Evolutionary conservation across 2,888 invertebrate genomes (phyloP), one percentile per base, ranked within the genome.

Genomic region (Lamellibrachia satsuma): DNA sequence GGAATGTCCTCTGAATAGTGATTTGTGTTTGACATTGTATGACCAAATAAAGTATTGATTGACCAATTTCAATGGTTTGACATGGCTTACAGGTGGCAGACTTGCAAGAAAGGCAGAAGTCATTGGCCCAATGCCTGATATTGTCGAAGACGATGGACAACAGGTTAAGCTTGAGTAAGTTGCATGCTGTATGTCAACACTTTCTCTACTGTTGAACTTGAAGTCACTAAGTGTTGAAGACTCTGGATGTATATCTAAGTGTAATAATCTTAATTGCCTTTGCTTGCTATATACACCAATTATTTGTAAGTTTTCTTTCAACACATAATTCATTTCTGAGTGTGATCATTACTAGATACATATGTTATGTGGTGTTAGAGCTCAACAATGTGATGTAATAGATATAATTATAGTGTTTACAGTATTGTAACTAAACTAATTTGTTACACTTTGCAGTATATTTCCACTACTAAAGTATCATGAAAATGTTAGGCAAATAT

Each of bases 81-180:
- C 52, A 6, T 91, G n/a, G 11, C 11, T 91, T 52, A 4, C 11
- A 91, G 91, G 52, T 91, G 92, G 90, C 52, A 90, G 90, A 57
- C 39, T 22, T 27, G n/a, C 94, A 11, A 94, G 94, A 15, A 94
- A 94, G 51, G 93, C 92, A 51, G 95, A 94, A 51, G 94, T 94
- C 60, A 90, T 93, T 92, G 94, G 94, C 39, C 94, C 94, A 39
- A 22, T 91, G 57, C 94, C 93, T 52, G 93, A 93, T 92, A 90
- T 75, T 93, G 92, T 93, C 93, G 27, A 93, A 94, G 92, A 94
- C 94, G 94, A 93, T 94, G 51, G 95, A 94, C 90, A 94, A 94
- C 91, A 95, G 52, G 91, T 91, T 39, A 90, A 93, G 75, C 91
- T 92, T 94, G 94, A 94, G 95, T 95, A 94, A 94, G 94, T 92